phyloP scores from a whole-genome alignment of 1,140 invertebrate genomes.

The Pteromalus puparum region DNA sequence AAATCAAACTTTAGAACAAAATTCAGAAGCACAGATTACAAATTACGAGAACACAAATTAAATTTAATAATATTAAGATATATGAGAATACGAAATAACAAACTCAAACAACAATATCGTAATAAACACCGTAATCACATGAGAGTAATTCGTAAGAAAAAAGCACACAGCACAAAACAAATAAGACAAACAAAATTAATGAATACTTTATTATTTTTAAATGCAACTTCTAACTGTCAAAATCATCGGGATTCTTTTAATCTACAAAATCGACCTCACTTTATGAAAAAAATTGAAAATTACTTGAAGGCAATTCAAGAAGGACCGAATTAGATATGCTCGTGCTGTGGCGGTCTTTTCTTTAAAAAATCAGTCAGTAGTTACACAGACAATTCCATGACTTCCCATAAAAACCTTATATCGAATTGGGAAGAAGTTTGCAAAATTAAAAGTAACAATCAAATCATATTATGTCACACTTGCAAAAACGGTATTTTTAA shows the following conservation, averaged over 20 bases:
- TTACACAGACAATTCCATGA: neutral
- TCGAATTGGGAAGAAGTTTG: neutral
- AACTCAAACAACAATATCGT: neutral
- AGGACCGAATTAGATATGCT: neutral
- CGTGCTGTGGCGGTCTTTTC: neutral
- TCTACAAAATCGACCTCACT: conserved; percentile 6
- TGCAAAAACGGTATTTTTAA: conserved; percentile 12
- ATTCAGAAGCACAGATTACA: neutral
- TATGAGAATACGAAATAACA: neutral
- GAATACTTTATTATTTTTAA: neutral
- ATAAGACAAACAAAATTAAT: neutral
- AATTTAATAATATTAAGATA: neutral
- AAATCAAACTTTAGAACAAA: too few species aligned
- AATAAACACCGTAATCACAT: neutral
- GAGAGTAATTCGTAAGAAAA: neutral
- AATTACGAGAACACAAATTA: neutral
- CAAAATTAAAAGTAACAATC: neutral
- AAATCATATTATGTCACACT: conserved; percentile 6
- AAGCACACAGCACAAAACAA: neutral
- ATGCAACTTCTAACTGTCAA: neutral
- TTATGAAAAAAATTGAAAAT: neutral
- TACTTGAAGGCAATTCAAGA: neutral
- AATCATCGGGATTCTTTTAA: neutral
- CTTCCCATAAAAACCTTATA: neutral
- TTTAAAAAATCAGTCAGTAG: neutral